Conservation (phyloP, 2,113 vertebrate genomes). For the Calyptommatus sinebrachiatus region DNA sequence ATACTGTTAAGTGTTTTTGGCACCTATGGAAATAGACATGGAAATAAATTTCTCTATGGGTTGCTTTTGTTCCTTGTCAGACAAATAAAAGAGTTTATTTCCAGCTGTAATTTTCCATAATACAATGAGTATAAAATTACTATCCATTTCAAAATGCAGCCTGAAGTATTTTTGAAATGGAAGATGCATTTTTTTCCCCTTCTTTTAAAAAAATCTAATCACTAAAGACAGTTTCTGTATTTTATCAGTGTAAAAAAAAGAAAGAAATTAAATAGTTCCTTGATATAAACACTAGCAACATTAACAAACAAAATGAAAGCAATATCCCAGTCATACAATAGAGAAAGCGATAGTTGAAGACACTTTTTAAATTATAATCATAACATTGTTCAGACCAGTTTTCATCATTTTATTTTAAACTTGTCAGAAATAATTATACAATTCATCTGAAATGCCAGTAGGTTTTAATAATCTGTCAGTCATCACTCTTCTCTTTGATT, state of each 20-base stretch:
- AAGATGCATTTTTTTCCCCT: not conserved
- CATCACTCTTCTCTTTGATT: not conserved
- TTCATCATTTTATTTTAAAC: constrained; percentile 15
- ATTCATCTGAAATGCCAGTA: not conserved
- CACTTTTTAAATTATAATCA: constrained; percentile 8
- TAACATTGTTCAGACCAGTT: constrained; percentile 7
- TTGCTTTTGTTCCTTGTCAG: constrained; percentile 5
- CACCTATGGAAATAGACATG: not conserved
- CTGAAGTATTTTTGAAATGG: not conserved
- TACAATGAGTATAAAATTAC: constrained; percentile 18
- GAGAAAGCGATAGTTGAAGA: constrained; percentile 19
- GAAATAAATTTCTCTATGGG: not conserved
- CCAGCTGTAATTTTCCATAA: constrained; percentile 17
- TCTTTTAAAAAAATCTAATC: not conserved
- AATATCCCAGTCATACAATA: not conserved
- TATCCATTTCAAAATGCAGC: constrained; percentile 4
- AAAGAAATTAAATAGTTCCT: not conserved
- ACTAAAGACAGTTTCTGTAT: not conserved
- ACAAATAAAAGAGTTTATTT: not conserved
- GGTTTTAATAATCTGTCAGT: constrained; percentile 5
- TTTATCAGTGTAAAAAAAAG: constrained; percentile 1
- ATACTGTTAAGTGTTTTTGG: not conserved
- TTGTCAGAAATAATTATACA: constrained; percentile 1
- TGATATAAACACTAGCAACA: not conserved
- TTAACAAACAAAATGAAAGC: constrained; percentile 17